These are phyloP conservation scores for Camptogramma bilineatum DNA, from an alignment of 2,888 invertebrate species.

Conservation along the genomic window DNA sequence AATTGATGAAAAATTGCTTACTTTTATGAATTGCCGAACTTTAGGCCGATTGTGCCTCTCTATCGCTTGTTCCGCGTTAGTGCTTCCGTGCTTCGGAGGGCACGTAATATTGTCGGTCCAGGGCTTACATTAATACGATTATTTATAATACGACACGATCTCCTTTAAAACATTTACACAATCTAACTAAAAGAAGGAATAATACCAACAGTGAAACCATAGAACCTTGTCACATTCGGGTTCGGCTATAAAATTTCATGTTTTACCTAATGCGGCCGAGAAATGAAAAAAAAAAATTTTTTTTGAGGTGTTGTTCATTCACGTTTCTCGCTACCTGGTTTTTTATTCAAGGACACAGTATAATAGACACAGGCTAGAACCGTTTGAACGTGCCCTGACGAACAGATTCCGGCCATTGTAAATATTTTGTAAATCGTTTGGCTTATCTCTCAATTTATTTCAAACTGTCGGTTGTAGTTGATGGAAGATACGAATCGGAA, in stretches of 20 bases:
- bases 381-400: slow-evolving; percentile 42
- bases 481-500: slow-evolving; percentile 10
- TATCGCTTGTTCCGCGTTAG: too few relatives aligned
- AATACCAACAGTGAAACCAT: background rate
- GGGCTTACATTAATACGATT: too few relatives aligned
- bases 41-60: too few relatives aligned
- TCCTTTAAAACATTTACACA: too few relatives aligned
- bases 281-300: slow-evolving; percentile 20
- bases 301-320: slow-evolving; percentile 50
- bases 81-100: too few relatives aligned
- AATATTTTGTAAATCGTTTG: slow-evolving; percentile 10
- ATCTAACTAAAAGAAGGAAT: background rate
- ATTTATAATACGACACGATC: too few relatives aligned
- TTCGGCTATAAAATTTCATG: slow-evolving; percentile 2
- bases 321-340: slow-evolving; percentile 63
- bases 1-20: too few relatives aligned
- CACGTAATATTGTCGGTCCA: too few relatives aligned
- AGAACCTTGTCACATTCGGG: background rate
- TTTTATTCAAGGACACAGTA: slow-evolving; percentile 58
- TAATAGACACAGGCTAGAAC: slow-evolving; percentile 43
- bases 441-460: slow-evolving; percentile 5
- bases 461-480: slow-evolving; percentile 17
- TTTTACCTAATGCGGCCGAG: slow-evolving; percentile 14
- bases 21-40: too few relatives aligned
- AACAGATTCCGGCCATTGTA: slow-evolving; percentile 31